Percentiles rank a stretch among this genome's conserved stretches.
Conservation (phyloP, 2,113 vertebrate species). For the Ciconia stormi region DNA sequence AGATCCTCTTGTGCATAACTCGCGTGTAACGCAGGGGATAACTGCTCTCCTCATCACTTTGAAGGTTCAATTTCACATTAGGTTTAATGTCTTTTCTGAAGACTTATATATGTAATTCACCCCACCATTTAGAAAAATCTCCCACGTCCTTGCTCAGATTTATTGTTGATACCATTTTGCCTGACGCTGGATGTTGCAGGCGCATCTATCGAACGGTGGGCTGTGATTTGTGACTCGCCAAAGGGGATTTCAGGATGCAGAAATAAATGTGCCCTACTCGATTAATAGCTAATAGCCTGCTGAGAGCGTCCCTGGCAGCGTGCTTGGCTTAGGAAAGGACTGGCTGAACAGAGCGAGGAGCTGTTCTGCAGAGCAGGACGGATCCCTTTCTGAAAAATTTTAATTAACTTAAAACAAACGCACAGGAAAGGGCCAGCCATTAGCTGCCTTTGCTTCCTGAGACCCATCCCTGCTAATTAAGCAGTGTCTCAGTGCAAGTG, state of each 20-base stretch:
- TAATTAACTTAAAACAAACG: conserved; percentile 75
- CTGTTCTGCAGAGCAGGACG: not conserved
- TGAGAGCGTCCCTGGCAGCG: not conserved
- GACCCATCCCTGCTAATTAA: conserved; percentile 56
- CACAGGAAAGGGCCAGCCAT: conserved; percentile 25
- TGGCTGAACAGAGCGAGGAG: not conserved
- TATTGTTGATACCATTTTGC: not conserved
- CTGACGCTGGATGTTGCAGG: conserved; percentile 7
- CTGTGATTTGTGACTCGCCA: conserved; percentile 40
- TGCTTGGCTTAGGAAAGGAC: not conserved
- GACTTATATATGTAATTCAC: not conserved
- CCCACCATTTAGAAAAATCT: not conserved
- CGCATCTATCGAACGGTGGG: not conserved
- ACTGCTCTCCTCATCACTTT: not conserved
- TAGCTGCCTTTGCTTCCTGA: conserved; percentile 48
- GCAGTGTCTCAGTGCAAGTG: conserved; percentile 46
- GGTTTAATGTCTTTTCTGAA: not conserved
- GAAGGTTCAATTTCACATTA: not conserved
- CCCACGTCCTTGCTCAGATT: conserved; percentile 29
- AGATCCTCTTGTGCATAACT: not conserved
- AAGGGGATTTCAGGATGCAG: conserved; percentile 3
- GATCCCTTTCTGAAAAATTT: not conserved
- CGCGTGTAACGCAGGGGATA: not conserved
- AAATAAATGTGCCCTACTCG: conserved; percentile 17
- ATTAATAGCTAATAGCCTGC: conserved; percentile 26